Percentiles rank a stretch among this genome's conserved stretches.
These are phyloP conservation scores for Ctenopoma multispine DNA, from an alignment of 2,797 vertebrate genomes.

Conservation along the genomic window DNA sequence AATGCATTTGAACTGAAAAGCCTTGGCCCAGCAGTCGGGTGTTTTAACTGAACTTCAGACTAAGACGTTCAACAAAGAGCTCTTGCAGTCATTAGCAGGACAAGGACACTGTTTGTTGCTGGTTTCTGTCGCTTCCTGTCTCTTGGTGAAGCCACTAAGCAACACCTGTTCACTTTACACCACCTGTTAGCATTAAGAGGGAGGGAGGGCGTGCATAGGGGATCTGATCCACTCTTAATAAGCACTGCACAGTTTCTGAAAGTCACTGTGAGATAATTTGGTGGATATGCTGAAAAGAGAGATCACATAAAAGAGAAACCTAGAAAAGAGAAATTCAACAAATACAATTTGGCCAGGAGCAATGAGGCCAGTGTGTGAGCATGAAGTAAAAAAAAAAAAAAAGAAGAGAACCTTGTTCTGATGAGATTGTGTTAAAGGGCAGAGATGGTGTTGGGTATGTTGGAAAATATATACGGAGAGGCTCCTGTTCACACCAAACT, in stretches of 20 bases:
- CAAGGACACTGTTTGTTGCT: conserved; percentile 59
- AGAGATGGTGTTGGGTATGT: no score
- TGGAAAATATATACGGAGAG: no score
- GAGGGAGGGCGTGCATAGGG: conserved; percentile 1
- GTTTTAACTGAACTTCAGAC: conserved; percentile 42
- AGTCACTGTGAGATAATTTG: neutral
- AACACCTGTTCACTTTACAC: conserved; percentile 84
- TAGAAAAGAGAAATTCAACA: neutral
- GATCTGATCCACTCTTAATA: conserved; percentile 48
- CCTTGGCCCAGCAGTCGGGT: conserved; percentile 4
- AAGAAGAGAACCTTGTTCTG: no score
- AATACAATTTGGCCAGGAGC: no score
- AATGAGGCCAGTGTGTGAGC: neutral
- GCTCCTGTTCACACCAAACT: no score
- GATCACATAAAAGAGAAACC: neutral
- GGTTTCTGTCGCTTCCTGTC: conserved; percentile 35
- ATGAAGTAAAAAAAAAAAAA: neutral
- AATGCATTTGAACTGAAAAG: conserved; percentile 1
- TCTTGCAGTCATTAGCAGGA: conserved; percentile 67
- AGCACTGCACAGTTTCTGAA: neutral
- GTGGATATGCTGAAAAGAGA: neutral
- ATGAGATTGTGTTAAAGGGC: no score
- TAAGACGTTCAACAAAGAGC: conserved; percentile 43
- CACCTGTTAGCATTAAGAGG: conserved; percentile 76
- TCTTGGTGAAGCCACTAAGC: conserved; percentile 75